phyloP scores from a whole-genome alignment of 2,888 invertebrate species.

The Lycia hirtaria region DNA sequence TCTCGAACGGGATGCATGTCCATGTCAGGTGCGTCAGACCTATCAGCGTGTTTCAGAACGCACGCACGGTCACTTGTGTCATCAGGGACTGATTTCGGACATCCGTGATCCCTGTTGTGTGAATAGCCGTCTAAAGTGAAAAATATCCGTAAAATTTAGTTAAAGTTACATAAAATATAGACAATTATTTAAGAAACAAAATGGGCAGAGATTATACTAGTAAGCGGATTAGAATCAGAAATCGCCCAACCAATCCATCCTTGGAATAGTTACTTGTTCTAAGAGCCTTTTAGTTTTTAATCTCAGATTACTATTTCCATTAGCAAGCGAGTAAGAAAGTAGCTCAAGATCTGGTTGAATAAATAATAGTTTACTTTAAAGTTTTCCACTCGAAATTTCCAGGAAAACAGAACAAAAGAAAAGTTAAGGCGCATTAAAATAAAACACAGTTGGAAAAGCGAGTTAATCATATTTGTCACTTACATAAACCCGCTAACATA shows the following conservation, averaged over 20 bases:
- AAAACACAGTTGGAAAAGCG: slow-evolving; percentile 2
- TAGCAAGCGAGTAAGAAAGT: slow-evolving; percentile 7
- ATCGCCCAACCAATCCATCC: neutral
- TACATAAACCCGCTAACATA: too few relatives aligned
- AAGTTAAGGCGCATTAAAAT: slow-evolving; percentile 18
- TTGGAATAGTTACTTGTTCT: slow-evolving; percentile 3
- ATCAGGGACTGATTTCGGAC: too few relatives aligned
- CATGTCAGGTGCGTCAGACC: too few relatives aligned
- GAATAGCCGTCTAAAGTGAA: too few relatives aligned
- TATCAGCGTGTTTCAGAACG: too few relatives aligned
- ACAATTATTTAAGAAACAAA: neutral
- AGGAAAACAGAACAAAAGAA: slow-evolving; percentile 8
- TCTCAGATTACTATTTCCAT: slow-evolving; percentile 20
- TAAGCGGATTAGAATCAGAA: neutral
- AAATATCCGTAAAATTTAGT: too few relatives aligned
- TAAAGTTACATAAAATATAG: too few relatives aligned
- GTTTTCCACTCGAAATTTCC: slow-evolving; percentile 17
- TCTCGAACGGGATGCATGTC: too few relatives aligned
- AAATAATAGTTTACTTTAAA: slow-evolving; percentile 21
- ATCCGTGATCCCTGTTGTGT: too few relatives aligned
- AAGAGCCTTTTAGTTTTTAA: neutral
- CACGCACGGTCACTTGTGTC: too few relatives aligned
- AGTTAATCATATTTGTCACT: neutral
- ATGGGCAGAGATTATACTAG: too few relatives aligned
- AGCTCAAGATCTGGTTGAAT: slow-evolving; percentile 13